Conservation (phyloP, 2,797 vertebrate genomes). For the Megalops cyprinoides region DNA sequence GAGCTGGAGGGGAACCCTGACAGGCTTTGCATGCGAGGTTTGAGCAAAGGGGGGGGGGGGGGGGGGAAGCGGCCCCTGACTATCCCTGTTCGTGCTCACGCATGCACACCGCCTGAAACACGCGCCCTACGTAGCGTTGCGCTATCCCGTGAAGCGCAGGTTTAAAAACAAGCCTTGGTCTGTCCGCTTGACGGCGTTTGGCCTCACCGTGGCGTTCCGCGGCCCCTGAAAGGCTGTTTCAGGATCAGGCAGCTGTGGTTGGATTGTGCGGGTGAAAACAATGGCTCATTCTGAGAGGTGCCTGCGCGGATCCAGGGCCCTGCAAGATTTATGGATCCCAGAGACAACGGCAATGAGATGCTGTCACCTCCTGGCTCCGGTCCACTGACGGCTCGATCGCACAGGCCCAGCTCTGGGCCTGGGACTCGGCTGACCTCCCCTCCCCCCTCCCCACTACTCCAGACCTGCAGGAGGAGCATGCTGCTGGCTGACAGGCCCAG, state of each 20-base stretch:
- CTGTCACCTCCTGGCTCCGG: conserved; percentile 52
- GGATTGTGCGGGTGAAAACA: conserved; percentile 42
- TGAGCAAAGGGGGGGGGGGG: conserved; percentile 2
- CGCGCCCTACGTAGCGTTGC: background rate
- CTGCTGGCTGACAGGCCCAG: conserved; percentile 22
- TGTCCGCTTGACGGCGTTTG: background rate
- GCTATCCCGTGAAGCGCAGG: background rate
- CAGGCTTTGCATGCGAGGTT: conserved; percentile 37
- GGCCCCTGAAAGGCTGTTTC: conserved; percentile 24
- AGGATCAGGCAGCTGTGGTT: conserved; percentile 47
- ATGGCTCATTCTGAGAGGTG: conserved; percentile 55
- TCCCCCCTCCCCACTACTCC: conserved; percentile 27
- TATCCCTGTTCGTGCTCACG: conserved; percentile 5
- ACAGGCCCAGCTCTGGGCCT: conserved; percentile 41
- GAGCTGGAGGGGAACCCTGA: conserved; percentile 35
- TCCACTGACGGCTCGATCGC: conserved; percentile 42
- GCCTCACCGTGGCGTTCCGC: no score
- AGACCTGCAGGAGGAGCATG: conserved; percentile 22
- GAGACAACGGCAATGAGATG: conserved; percentile 53
- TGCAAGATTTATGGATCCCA: conserved; percentile 51
- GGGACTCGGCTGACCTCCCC: conserved; percentile 33
- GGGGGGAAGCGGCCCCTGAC: background rate
- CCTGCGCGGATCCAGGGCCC: conserved; percentile 44
- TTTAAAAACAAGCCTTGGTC: background rate
- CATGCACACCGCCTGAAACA: background rate